Conservation (phyloP, 1,140 invertebrate genomes). For the Diachasma alloeum region DNA sequence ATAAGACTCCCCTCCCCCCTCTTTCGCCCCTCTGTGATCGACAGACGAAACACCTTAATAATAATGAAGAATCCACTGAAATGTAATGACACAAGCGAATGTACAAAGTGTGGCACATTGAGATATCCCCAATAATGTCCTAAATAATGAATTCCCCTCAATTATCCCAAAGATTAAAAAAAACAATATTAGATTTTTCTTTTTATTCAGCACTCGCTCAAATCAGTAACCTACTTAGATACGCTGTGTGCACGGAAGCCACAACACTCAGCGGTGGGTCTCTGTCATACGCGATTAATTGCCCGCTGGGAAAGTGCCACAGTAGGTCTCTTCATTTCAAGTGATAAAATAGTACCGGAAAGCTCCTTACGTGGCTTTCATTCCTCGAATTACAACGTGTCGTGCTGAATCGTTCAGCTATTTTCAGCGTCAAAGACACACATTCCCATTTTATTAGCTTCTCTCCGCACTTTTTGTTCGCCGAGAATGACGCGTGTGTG, state of each 20-base stretch:
- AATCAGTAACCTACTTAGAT: neutral
- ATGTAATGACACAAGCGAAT: too few species aligned
- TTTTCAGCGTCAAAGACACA: neutral
- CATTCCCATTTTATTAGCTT: neutral
- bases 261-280: neutral
- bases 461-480: neutral
- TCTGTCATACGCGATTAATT: neutral
- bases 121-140: too few species aligned
- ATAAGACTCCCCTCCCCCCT: too few species aligned
- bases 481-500: slow-evolving; percentile 23
- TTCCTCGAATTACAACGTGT: neutral
- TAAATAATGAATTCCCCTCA: too few species aligned
- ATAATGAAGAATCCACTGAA: too few species aligned
- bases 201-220: neutral
- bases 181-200: neutral
- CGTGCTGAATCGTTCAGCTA: neutral
- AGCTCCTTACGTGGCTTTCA: neutral
- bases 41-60: too few species aligned
- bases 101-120: too few species aligned
- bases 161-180: too few species aligned
- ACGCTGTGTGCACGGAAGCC: neutral
- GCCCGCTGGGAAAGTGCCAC: neutral
- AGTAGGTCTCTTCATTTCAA: neutral
- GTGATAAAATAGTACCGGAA: neutral
- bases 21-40: too few species aligned